phyloP scores from a whole-genome alignment of 2,888 invertebrate species.

The Agrotis segetum region DNA sequence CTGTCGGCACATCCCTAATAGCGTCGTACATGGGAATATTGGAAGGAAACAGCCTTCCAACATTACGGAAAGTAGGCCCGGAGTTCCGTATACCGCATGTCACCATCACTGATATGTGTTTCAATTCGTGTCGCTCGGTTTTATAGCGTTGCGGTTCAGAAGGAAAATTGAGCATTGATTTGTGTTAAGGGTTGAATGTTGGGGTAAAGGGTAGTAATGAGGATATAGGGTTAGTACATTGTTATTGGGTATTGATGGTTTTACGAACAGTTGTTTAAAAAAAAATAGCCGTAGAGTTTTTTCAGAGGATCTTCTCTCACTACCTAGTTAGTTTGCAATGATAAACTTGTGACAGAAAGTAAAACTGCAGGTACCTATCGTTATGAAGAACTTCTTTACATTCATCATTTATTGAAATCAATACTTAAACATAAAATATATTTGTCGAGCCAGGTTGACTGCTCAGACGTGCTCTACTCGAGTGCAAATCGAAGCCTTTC shows the following conservation, averaged over 20 bases:
- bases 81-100: constrained; percentile 44
- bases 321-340: too few relatives aligned
- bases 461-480: too few relatives aligned
- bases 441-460: too few relatives aligned
- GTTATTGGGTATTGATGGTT: constrained; percentile 12
- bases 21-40: constrained; percentile 60
- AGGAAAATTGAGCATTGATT: constrained; percentile 55
- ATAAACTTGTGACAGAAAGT: too few relatives aligned
- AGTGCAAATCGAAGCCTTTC: too few relatives aligned
- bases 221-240: constrained; percentile 15
- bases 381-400: too few relatives aligned
- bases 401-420: too few relatives aligned
- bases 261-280: constrained; percentile 1
- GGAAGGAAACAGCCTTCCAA: constrained; percentile 66
- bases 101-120: constrained; percentile 56
- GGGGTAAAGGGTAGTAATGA: constrained; percentile 21
- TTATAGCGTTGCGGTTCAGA: constrained; percentile 48
- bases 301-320: too few relatives aligned
- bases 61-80: constrained; percentile 63
- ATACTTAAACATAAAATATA: too few relatives aligned
- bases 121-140: constrained; percentile 49
- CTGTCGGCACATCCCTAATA: too few relatives aligned
- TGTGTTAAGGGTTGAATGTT: constrained; percentile 36
- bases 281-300: too few relatives aligned
- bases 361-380: too few relatives aligned